These are phyloP conservation scores for Chironomus striatipennis DNA, from an alignment of 1,140 invertebrate genomes.

Conservation along the genomic window DNA sequence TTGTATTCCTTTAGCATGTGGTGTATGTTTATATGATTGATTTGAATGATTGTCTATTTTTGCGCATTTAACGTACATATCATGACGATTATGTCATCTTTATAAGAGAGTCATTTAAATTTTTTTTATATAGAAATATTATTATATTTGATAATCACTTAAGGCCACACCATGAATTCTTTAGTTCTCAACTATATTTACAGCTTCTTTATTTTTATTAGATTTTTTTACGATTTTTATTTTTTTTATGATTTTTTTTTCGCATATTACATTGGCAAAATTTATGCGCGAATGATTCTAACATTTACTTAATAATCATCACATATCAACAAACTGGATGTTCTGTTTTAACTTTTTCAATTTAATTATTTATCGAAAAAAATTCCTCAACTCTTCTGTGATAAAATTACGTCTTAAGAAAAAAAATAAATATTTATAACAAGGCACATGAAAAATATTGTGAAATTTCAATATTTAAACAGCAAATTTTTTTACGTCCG, in stretches of 20 bases:
- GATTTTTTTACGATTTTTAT: neutral
- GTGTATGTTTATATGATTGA: neutral
- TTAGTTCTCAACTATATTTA: neutral
- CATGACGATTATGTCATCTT: neutral
- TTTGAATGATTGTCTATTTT: neutral
- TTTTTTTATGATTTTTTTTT: neutral
- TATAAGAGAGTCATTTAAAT: neutral
- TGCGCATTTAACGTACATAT: neutral
- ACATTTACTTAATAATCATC: neutral
- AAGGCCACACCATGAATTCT: neutral
- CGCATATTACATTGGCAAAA: neutral
- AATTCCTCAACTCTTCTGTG: neutral
- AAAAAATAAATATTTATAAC: neutral
- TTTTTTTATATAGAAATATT: no score
- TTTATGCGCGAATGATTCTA: neutral
- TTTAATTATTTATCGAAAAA: no score
- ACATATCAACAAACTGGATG: neutral
- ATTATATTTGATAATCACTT: neutral
- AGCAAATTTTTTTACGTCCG: neutral
- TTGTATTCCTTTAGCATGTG: no score
- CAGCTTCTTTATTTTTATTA: neutral
- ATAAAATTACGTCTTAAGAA: neutral
- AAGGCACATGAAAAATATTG: neutral
- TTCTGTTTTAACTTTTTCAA: no score
- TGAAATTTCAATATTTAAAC: slow-evolving; percentile 10